phyloP scores from a whole-genome alignment of 1,140 invertebrate species.

The Solen grandis region DNA sequence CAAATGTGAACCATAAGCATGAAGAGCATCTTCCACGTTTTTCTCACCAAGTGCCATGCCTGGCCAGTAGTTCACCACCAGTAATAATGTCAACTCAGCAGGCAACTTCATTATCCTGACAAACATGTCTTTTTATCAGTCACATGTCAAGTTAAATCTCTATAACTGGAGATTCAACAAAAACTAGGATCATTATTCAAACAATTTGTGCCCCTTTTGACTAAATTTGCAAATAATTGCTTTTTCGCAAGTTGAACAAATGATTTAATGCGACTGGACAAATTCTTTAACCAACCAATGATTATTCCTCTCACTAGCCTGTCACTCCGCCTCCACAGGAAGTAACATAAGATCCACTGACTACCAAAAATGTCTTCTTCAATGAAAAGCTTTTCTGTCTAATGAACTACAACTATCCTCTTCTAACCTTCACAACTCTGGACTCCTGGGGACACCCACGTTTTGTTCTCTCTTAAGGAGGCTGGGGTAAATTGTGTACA shows the following conservation, averaged over 20 bases:
- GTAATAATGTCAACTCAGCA: not conserved
- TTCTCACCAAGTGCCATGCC: too few relatives aligned
- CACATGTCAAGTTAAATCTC: slow-evolving; percentile 44
- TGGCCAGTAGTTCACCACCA: too few relatives aligned
- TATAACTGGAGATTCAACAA: not conserved
- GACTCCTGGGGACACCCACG: too few relatives aligned
- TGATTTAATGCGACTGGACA: slow-evolving; percentile 32
- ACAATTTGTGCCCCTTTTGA: slow-evolving; percentile 19
- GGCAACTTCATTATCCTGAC: slow-evolving; percentile 12
- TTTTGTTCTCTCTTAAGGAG: too few relatives aligned
- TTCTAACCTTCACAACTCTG: not conserved
- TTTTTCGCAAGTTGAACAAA: slow-evolving; percentile 38
- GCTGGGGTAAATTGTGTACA: too few relatives aligned
- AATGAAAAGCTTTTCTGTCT: not conserved
- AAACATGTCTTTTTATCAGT: slow-evolving; percentile 1
- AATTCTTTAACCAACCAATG: slow-evolving; percentile 17
- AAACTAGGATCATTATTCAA: slow-evolving; percentile 27
- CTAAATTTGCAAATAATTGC: slow-evolving; percentile 13
- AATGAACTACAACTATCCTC: slow-evolving; percentile 18
- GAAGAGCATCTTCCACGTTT: too few relatives aligned
- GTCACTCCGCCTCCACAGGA: not conserved
- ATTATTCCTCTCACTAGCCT: not conserved
- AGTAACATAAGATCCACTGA: slow-evolving; percentile 24
- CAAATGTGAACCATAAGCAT: too few relatives aligned
- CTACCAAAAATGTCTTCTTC: slow-evolving; percentile 13